phyloP scores from a whole-genome alignment of 2,797 vertebrate genomes.

The Protosalanx chinensis region DNA sequence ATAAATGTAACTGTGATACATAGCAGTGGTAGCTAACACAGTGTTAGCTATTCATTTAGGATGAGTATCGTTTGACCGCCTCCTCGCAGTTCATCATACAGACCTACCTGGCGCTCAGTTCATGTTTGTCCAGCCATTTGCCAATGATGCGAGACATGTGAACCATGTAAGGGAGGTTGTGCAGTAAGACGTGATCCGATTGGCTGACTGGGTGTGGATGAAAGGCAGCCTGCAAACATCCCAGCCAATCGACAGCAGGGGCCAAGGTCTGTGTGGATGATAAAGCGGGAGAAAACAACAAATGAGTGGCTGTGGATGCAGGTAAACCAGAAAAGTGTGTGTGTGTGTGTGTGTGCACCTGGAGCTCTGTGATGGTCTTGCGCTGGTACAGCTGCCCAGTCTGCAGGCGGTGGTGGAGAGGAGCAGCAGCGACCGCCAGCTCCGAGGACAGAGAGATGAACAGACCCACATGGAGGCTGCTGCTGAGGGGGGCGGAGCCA shows the following conservation, averaged over 20 bases:
- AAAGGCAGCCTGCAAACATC: constrained; percentile 80
- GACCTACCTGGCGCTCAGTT: constrained; percentile 59
- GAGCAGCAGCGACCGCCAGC: constrained; percentile 70
- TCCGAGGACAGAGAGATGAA: constrained; percentile 73
- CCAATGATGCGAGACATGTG: constrained; percentile 79
- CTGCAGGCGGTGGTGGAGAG: constrained; percentile 65
- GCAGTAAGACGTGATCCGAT: constrained; percentile 79
- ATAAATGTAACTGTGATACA: background rate
- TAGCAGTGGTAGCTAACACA: background rate
- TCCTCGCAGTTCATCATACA: too few relatives aligned
- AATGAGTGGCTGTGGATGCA: background rate
- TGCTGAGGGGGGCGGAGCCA: constrained; percentile 63
- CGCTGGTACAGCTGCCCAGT: constrained; percentile 74
- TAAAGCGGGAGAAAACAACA: background rate
- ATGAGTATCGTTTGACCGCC: background rate
- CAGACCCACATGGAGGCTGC: constrained; percentile 64
- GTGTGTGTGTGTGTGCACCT: constrained; percentile 60
- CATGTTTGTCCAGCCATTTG: constrained; percentile 56
- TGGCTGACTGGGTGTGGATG: constrained; percentile 70
- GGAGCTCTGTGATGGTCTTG: constrained; percentile 78
- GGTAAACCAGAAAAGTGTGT: background rate
- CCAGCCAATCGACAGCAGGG: constrained; percentile 85
- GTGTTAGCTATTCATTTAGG: background rate
- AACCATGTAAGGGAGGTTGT: constrained; percentile 84
- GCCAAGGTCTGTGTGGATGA: constrained; percentile 71